Evolutionary conservation across 1,140 invertebrate genomes (phyloP).

Genomic region (Octopus sinensis): DNA sequence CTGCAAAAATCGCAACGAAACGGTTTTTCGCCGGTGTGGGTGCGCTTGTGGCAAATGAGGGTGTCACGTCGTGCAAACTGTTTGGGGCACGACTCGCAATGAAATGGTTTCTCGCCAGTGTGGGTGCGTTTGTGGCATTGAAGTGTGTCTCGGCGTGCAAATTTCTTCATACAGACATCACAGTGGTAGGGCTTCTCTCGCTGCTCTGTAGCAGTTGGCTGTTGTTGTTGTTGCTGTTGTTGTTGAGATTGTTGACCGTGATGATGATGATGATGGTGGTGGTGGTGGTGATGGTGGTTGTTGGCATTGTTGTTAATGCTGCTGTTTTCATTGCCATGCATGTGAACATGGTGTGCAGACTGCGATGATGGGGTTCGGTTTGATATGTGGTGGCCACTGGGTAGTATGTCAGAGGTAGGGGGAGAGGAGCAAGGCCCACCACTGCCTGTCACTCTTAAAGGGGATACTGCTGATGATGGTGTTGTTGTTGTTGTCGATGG

Average conservation of each 20-base stretch:
- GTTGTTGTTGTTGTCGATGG: too few relatives aligned
- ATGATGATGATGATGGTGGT: not conserved
- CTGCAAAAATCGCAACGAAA: slow-evolving; percentile 51
- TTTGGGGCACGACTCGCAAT: slow-evolving; percentile 54
- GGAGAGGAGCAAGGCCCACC: too few relatives aligned
- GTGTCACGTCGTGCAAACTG: not conserved
- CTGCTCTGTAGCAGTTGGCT: not conserved
- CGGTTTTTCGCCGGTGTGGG: slow-evolving; percentile 28
- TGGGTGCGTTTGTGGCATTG: slow-evolving; percentile 43
- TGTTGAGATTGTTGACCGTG: not conserved
- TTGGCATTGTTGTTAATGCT: not conserved
- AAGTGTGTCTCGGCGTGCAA: not conserved
- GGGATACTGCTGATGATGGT: too few relatives aligned
- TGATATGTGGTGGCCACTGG: too few relatives aligned
- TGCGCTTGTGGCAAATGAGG: not conserved
- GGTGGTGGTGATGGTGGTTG: not conserved
- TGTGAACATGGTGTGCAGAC: too few relatives aligned
- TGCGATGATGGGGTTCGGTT: too few relatives aligned
- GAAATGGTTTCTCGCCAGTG: slow-evolving; percentile 49
- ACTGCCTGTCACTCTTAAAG: too few relatives aligned
- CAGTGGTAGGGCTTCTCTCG: not conserved
- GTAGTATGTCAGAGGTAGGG: too few relatives aligned
- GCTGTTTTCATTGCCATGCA: too few relatives aligned
- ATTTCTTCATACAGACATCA: not conserved
- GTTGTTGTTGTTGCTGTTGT: not conserved